Base-by-base conservation (phyloP, 2,113 vertebrate species). In the Varanus salvator region DNA sequence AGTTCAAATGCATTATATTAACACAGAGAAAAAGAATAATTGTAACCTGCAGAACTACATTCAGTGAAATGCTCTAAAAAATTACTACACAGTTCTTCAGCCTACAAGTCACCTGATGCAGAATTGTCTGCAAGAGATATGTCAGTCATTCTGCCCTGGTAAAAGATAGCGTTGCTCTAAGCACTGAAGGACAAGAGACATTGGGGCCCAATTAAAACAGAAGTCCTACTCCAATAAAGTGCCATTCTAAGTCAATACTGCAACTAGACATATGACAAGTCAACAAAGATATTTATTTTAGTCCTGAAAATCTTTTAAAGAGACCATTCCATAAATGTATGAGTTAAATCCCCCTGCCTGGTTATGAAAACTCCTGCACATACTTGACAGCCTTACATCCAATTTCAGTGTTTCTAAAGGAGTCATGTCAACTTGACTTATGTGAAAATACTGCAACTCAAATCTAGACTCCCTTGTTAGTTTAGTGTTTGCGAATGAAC, bases 351-450 rank as follows among this genome's bases (percentile, higher is more conserved):
- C 25, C 48, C 21, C 64, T 84, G 66, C 3, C 8, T 68, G 57
- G 29, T 87, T 31, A 78, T 23, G 44, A 87, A 68, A 68, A 38
- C 60, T 44, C 66, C 86, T 71, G 75, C 60, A 87, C 25, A 27
- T 25, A 29, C 29, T 48, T 69, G 27, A 71, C 64, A 68, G 76
- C 8, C 17, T 57, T 52, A 15, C 29, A 52, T 66, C 44, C 31
- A 80, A 68, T 69, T n/a, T 34, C 75, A 80, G 44, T 7, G 23
- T 52, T 21, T n/a, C 69, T 38, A 38, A 64, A 54, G 48, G 83
- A 48, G 48, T 71, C 86, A 34, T 38, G 64, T 81, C 66, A 71
- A 80, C 77, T 71, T 80, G 77, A 88, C 77, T 95, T 90, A 94
- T 38, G 77, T 29, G 48, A 80, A 85, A 85, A 85, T 71, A 15